phyloP scores from a whole-genome alignment of 1,140 invertebrate species.

The Lepidotrigona ventralis region DNA sequence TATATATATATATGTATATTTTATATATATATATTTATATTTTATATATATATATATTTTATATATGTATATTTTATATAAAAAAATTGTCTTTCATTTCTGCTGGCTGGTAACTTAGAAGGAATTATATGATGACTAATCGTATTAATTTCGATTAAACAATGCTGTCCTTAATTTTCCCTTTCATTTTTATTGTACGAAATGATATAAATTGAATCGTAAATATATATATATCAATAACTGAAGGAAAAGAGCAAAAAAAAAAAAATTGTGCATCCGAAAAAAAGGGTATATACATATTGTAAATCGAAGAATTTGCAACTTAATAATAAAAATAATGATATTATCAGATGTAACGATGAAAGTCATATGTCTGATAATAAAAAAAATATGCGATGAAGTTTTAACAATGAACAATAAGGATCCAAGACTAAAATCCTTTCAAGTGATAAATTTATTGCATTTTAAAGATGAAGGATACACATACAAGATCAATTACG shows the following conservation, averaged over 20 bases:
- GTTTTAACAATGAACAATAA: background rate
- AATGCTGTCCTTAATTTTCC: background rate
- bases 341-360: no score
- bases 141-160: background rate
- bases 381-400: background rate
- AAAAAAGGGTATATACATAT: background rate
- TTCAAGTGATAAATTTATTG: background rate
- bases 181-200: background rate
- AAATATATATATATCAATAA: background rate
- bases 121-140: slow-evolving; percentile 28
- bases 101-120: slow-evolving; percentile 39
- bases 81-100: no score
- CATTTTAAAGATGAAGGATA: background rate
- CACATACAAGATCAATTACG: no score
- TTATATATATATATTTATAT: no score
- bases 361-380: no score
- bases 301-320: background rate
- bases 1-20: no score
- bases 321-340: no score
- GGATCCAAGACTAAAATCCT: background rate
- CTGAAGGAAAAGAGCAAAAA: background rate
- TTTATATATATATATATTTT: no score
- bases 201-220: background rate
- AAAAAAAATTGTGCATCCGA: background rate
- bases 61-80: no score